Conservation (phyloP, 2,797 vertebrate genomes). For the Poeciliopsis gracilis region DNA sequence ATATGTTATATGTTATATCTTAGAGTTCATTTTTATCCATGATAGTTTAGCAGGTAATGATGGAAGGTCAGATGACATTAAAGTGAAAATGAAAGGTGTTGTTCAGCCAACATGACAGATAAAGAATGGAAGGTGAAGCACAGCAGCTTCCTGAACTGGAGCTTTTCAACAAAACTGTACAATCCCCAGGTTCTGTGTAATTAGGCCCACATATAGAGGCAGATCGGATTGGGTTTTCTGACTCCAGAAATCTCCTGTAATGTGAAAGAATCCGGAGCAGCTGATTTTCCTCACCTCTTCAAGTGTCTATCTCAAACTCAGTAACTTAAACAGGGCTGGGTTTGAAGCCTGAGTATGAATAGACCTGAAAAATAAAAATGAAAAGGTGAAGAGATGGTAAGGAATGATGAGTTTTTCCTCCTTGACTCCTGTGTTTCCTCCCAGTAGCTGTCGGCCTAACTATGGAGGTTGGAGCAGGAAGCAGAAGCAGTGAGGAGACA, state of each 20-base stretch:
- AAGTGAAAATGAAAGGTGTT: not conserved
- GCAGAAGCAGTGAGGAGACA: conserved; percentile 85
- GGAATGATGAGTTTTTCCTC: conserved; percentile 12
- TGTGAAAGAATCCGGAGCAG: not conserved
- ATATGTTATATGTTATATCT: no score
- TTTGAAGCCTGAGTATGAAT: not conserved
- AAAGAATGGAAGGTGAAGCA: not conserved
- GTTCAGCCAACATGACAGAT: not conserved
- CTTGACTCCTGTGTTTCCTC: conserved; percentile 53
- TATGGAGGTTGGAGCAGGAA: conserved; percentile 77
- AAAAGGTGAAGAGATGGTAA: conserved; percentile 2
- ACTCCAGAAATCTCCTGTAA: not conserved
- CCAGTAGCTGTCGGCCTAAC: conserved; percentile 76
- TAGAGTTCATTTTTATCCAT: not conserved
- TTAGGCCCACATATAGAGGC: not conserved
- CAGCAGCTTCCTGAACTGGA: not conserved
- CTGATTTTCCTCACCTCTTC: not conserved
- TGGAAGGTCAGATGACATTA: not conserved
- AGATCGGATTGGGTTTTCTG: not conserved
- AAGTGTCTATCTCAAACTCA: not conserved
- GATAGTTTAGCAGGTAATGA: not conserved
- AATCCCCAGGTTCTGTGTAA: not conserved
- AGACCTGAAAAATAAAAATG: no score
- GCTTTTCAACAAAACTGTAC: not conserved
- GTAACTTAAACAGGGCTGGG: not conserved